A percentile compares a stretch with the other conserved stretches of the same genome.
Conservation (phyloP, 2,797 vertebrate species). For the Arrhamphus sclerolepis region DNA sequence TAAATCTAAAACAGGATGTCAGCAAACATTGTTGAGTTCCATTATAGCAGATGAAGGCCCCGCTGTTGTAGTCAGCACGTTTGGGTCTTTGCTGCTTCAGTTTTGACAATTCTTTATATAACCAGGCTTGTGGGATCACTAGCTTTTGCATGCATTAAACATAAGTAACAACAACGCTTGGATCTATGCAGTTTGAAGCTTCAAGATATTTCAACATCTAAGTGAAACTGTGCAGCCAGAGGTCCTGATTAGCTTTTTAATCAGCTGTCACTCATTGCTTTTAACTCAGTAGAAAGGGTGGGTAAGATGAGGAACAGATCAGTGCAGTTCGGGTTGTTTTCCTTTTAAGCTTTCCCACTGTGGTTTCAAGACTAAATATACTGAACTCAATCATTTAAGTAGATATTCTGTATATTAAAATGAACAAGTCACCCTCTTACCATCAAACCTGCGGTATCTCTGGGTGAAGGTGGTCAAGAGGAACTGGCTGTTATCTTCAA, state of each 20-base stretch:
- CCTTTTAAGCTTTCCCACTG: too few species aligned
- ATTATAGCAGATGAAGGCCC: not conserved
- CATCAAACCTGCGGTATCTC: constrained; percentile 86
- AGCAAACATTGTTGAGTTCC: not conserved
- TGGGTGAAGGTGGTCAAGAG: constrained; percentile 86
- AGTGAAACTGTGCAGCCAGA: constrained; percentile 19
- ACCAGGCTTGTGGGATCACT: too few species aligned
- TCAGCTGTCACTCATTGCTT: constrained; percentile 25
- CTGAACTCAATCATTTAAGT: too few species aligned
- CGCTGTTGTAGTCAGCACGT: constrained; percentile 1
- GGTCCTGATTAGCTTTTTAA: constrained; percentile 21
- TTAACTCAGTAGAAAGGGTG: constrained; percentile 1
- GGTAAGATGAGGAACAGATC: not conserved
- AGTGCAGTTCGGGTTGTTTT: too few species aligned
- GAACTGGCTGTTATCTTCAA: constrained; percentile 87
- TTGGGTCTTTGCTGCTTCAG: not conserved
- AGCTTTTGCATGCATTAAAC: constrained; percentile 17
- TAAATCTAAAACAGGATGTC: constrained; percentile 1
- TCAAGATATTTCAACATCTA: constrained; percentile 22
- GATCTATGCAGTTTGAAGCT: constrained; percentile 6
- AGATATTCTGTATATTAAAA: too few species aligned
- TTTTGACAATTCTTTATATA: not conserved
- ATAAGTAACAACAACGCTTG: constrained; percentile 19
- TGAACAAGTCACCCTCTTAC: constrained; percentile 68
- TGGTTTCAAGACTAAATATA: too few species aligned